Conservation (phyloP, 1,140 invertebrate genomes). For the Ceratina australensis region DNA sequence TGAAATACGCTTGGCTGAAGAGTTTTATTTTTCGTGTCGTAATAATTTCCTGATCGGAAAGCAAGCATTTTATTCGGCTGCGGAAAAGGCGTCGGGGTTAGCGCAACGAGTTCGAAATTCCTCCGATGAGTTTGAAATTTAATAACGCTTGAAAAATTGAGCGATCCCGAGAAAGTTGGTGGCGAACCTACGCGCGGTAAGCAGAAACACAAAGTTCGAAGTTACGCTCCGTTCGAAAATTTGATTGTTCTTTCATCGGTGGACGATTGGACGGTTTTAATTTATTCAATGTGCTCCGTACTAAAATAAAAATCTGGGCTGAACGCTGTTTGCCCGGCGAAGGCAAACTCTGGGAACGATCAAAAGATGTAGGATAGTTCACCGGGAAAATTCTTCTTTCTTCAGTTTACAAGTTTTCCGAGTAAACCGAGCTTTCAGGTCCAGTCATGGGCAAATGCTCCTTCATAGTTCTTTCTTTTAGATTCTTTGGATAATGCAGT, state of each 20-base stretch:
- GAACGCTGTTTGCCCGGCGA: background rate
- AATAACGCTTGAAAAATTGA: constrained; percentile 11
- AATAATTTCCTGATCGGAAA: too few relatives aligned
- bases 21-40: too few relatives aligned
- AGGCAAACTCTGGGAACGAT: background rate
- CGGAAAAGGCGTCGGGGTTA: too few relatives aligned
- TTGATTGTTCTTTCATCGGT: background rate
- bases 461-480: too few relatives aligned
- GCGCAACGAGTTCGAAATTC: background rate
- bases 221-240: background rate
- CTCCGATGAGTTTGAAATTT: background rate
- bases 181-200: background rate
- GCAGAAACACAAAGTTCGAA: background rate
- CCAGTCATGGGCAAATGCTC: background rate
- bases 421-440: background rate
- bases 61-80: too few relatives aligned
- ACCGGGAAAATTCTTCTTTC: background rate
- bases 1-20: too few relatives aligned
- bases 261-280: background rate
- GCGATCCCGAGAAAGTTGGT: background rate
- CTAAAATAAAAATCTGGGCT: background rate
- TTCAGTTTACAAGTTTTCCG: background rate
- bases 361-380: background rate
- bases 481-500: too few relatives aligned
- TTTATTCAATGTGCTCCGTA: background rate